phyloP scores from a whole-genome alignment of 2,797 vertebrate genomes.

The Helostoma temminkii region DNA sequence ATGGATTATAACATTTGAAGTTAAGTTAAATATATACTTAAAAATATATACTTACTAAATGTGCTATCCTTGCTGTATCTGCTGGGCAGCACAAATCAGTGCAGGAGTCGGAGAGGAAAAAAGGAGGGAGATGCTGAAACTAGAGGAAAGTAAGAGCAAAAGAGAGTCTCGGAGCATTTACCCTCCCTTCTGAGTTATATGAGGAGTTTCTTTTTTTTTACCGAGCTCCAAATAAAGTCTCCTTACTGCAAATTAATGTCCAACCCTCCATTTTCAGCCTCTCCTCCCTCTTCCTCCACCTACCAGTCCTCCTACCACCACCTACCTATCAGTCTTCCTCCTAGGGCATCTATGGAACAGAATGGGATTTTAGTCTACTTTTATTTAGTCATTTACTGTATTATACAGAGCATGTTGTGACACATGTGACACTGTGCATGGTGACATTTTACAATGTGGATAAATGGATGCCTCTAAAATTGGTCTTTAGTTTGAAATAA shows the following conservation, averaged over 20 bases:
- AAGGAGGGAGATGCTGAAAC: constrained; percentile 9
- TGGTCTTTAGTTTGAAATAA: neutral
- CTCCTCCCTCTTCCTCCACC: constrained; percentile 69
- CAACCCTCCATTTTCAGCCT: constrained; percentile 73
- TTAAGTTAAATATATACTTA: constrained; percentile 1
- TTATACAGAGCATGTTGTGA: neutral
- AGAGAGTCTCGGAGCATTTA: constrained; percentile 52
- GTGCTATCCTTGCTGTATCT: constrained; percentile 30
- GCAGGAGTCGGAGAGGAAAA: constrained; percentile 22
- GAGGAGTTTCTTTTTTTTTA: constrained; percentile 43
- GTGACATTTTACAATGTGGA: neutral
- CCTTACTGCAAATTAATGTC: constrained; percentile 60
- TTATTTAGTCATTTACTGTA: neutral
- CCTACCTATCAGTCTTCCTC: constrained; percentile 37
- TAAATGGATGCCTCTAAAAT: neutral
- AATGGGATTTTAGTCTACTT: neutral
- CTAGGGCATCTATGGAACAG: constrained; percentile 2
- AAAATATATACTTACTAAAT: constrained; percentile 68
- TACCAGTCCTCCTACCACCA: constrained; percentile 41
- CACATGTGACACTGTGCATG: neutral
- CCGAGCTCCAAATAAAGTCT: constrained; percentile 55
- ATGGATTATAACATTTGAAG: neutral
- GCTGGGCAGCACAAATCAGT: constrained; percentile 11
- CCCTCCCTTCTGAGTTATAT: constrained; percentile 48
- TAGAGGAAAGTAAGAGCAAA: constrained; percentile 62